Percentiles rank a stretch among this genome's conserved stretches.
These are phyloP conservation scores for Sebastes taczanowskii DNA, from an alignment of 2,797 vertebrate genomes.

Conservation along the genomic window DNA sequence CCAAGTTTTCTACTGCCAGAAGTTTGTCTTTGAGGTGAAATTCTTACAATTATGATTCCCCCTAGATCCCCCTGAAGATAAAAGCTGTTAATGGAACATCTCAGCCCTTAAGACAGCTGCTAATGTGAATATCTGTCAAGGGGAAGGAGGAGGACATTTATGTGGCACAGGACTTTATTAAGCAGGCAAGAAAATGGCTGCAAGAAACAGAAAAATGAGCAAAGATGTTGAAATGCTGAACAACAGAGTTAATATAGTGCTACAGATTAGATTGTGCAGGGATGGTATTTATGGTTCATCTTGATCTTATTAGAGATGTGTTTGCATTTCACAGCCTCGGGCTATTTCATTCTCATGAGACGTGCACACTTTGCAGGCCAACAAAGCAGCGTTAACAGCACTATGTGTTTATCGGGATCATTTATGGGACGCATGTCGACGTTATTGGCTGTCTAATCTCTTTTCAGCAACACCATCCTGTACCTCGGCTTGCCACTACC, in stretches of 20 bases:
- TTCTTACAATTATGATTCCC: neutral
- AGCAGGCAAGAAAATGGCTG: slow-evolving; percentile 30
- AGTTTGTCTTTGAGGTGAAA: neutral
- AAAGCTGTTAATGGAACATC: slow-evolving; percentile 9
- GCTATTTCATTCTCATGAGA: slow-evolving; percentile 18
- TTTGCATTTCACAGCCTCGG: slow-evolving; percentile 20
- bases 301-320: slow-evolving; percentile 40
- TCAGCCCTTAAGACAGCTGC: slow-evolving; percentile 21
- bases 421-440: neutral
- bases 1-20: neutral
- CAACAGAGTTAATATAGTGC: slow-evolving; percentile 13
- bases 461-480: neutral
- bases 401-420: slow-evolving; percentile 7
- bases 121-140: slow-evolving; percentile 34
- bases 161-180: slow-evolving; percentile 26
- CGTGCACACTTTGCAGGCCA: neutral
- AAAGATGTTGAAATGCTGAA: neutral
- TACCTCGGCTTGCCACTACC: neutral
- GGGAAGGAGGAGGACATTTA: slow-evolving; percentile 9
- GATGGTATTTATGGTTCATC: slow-evolving; percentile 28
- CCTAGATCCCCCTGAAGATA: neutral
- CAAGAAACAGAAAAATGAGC: slow-evolving; percentile 14
- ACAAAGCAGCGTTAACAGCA: slow-evolving; percentile 4
- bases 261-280: slow-evolving; percentile 8
- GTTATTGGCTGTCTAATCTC: slow-evolving; percentile 15